Percentiles rank a stretch among this genome's conserved stretches.
phyloP scores from a whole-genome alignment of 2,888 invertebrate genomes.

The Hirtodrosophila trivittata region DNA sequence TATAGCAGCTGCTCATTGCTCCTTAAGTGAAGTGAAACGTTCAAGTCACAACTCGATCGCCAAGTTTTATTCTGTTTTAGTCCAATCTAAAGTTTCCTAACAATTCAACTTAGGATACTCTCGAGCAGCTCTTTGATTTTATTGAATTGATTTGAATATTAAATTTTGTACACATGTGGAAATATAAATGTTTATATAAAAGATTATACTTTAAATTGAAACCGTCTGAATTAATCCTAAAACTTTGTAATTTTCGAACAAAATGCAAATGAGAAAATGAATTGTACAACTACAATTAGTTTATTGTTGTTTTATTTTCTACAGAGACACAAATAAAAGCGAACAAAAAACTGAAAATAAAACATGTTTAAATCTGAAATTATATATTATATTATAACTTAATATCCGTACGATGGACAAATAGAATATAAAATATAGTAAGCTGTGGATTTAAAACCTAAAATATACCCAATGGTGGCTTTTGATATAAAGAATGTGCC shows the following conservation, averaged over 20 bases:
- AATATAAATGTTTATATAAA: constrained; percentile 4
- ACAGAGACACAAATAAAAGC: constrained; percentile 38
- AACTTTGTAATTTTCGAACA: constrained; percentile 42
- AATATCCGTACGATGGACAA: no score
- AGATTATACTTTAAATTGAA: constrained; percentile 40
- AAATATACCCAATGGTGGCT: no score
- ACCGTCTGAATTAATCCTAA: constrained; percentile 40
- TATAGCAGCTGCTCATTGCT: constrained; percentile 38
- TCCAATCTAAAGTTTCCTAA: no score
- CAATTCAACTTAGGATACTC: constrained; percentile 14
- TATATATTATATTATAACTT: no score
- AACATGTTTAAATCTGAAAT: neutral
- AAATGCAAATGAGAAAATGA: constrained; percentile 26
- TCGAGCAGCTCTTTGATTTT: constrained; percentile 54
- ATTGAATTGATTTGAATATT: constrained; percentile 28
- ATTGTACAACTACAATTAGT: constrained; percentile 48
- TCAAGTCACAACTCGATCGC: constrained; percentile 9
- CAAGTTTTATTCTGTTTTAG: no score
- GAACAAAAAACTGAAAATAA: neutral
- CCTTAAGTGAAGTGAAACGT: no score
- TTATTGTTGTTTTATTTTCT: constrained; percentile 63
- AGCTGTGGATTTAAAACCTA: no score
- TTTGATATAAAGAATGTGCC: no score
- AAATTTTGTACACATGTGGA: constrained; percentile 12
- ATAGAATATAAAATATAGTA: no score